Evolutionary conservation across 2,113 vertebrate genomes (phyloP), one percentile per base, ranked within the genome.

Genomic region (Lasiurus borealis): DNA sequence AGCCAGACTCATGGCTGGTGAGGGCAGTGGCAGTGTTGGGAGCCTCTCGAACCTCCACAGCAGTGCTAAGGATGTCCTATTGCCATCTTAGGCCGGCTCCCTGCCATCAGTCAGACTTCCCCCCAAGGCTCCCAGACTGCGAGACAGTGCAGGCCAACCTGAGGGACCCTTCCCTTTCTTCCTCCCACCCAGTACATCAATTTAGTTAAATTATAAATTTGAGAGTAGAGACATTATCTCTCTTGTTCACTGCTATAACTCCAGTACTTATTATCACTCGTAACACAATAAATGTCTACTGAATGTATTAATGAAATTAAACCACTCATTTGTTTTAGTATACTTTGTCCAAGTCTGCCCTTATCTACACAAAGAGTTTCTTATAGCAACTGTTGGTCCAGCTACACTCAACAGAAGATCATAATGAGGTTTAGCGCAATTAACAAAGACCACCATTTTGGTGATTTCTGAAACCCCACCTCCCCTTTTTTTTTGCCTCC

Each of bases 241-340:
- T 86, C 75, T 82, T 52, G 12, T 54, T 96, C 59, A n/a, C 34
- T 62, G 46, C 71, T 93, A 18, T 91, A 62, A 84, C 77, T 88
- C 87, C 52, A 86, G 52, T 84, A 27, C 48, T 85, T 92, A 68
- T 29, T 72, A 72, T 84, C 77, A 50, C 40, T 91, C 34, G 2
- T 4, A 29, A 25, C 29, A 66, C 25, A 59, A 1, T 46, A 82
- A 89, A 34, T 57, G 84, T 72, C 54, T 62, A 31, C 44, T 25
- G 29, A 93, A 16, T 31, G 27, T 75, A 75, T 73, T 90, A 85
- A 78, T 89, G 29, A 85, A 88, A 76, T 78, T 11, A 54, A 66
- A 57, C 27, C 3, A 5, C 57, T 46, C 27, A 66, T 86, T 92
- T 91, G 57, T 89, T 90, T 96, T 78, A 72, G 80, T 5, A n/a